A percentile compares a stretch with the other conserved stretches of the same genome.
Evolutionary conservation across 2,888 invertebrate genomes (phyloP).

Genomic region (Agrochola lychnidis): DNA sequence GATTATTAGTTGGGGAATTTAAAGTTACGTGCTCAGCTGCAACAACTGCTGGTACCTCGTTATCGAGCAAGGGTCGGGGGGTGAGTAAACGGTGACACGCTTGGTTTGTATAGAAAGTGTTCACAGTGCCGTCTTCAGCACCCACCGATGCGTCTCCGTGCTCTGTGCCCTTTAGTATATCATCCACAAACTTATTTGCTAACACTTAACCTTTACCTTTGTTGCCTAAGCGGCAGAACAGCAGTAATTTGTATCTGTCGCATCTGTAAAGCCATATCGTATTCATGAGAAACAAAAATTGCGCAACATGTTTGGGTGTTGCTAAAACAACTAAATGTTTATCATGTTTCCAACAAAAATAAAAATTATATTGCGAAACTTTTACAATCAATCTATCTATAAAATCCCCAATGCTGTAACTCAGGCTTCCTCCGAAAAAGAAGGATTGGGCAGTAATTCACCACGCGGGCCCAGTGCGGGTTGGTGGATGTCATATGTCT

Average conservation of each 20-base stretch:
- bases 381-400: background rate
- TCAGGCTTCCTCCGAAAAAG: background rate
- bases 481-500: too few species aligned
- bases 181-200: constrained; percentile 17
- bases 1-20: too few species aligned
- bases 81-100: background rate
- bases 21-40: too few species aligned
- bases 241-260: constrained; percentile 28
- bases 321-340: background rate
- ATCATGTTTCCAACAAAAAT: background rate
- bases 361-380: background rate
- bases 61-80: too few species aligned
- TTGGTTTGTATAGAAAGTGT: background rate
- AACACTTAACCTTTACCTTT: constrained; percentile 17
- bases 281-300: background rate
- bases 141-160: background rate
- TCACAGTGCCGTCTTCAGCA: too few species aligned
- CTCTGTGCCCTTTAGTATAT: constrained; percentile 23
- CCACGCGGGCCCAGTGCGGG: background rate
- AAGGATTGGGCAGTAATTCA: background rate
- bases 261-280: background rate
- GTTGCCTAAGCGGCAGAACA: background rate
- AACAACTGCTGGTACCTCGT: too few species aligned
- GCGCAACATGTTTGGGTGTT: background rate
- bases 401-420: too few species aligned